Conservation (phyloP, 2,113 vertebrate species). For the Bostrychus sinensis region DNA sequence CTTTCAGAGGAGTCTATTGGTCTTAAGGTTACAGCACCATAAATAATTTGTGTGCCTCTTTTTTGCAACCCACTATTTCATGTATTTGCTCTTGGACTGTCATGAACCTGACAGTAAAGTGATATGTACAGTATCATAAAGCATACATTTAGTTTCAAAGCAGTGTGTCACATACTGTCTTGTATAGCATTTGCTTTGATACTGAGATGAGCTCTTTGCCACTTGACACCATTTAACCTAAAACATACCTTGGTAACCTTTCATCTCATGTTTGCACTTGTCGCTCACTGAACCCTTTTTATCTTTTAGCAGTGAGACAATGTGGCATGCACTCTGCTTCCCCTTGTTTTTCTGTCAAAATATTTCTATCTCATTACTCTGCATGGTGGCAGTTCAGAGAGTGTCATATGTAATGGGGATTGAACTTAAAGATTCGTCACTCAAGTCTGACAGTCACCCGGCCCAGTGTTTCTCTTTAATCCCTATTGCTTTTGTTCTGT, state of each 20-base stretch:
- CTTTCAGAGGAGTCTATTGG: no score
- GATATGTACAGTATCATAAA: neutral
- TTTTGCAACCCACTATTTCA: constrained; percentile 7
- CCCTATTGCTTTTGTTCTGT: constrained; percentile 48
- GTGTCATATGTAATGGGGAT: constrained; percentile 48
- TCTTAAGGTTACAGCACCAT: constrained; percentile 1
- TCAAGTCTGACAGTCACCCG: constrained; percentile 45
- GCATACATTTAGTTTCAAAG: constrained; percentile 21
- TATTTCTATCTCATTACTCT: constrained; percentile 49
- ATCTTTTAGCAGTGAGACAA: constrained; percentile 31
- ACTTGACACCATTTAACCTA: constrained; percentile 47
- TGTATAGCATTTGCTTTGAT: constrained; percentile 29
- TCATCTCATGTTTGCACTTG: constrained; percentile 18
- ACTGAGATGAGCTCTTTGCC: constrained; percentile 19
- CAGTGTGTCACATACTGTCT: constrained; percentile 8
- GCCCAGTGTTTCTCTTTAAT: constrained; percentile 44
- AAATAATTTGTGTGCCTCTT: constrained; percentile 1
- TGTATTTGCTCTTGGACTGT: constrained; percentile 25
- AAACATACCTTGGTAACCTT: constrained; percentile 30
- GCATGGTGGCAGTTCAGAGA: constrained; percentile 34
- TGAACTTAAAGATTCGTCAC: constrained; percentile 64
- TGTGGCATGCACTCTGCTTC: constrained; percentile 27
- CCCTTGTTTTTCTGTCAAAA: constrained; percentile 51
- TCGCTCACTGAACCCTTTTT: constrained; percentile 23
- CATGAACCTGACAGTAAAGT: constrained; percentile 15